Base-by-base conservation (phyloP, 1,140 invertebrate genomes). In the Gryllus bimaculatus region DNA sequence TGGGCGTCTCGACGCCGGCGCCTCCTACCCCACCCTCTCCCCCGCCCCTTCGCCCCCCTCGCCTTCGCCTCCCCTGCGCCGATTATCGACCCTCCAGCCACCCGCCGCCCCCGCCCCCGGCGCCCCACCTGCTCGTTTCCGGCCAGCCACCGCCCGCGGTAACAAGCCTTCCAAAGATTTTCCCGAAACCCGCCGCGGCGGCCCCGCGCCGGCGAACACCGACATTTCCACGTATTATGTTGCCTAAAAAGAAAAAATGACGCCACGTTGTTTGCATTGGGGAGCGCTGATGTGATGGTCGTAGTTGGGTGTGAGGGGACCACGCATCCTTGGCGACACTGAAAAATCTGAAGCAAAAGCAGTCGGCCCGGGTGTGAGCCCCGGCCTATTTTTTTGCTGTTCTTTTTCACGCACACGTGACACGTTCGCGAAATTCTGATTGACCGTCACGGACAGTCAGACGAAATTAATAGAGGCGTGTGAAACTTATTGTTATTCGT, bases 221-320 rank as follows among this genome's bases (percentile, higher is more conserved):
- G 54, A 66, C 54, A 66, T 66, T 66, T 66, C 54, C n/a, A n/a
- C 54, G 54, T 66, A 66, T 66, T 66, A 66, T 66, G 54, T 66
- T 66, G 54, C 54, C 18, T 66, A 66, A 66, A 66, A 66, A n/a
- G n/a, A 7, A 66, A 66, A 66, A 66, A 66, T 66, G n/a, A n/a
- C 54, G 54, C 54, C 18, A 66, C 18, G 54, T 66, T 66, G 18
- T 66, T 66, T 66, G 54, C 54, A n/a, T 66, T 66, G 7, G 54
- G 54, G 54, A 10, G 10, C 18, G n/a, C n/a, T n/a, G n/a, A n/a
- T n/a, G n/a, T n/a, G n/a, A n/a, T n/a, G n/a, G n/a, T n/a, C n/a
- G n/a, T n/a, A n/a, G n/a, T n/a, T n/a, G n/a, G n/a, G n/a, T n/a
- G n/a, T n/a, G n/a, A n/a, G 18, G 7, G 18, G 54, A 18, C 54